Evolutionary conservation across 2,797 vertebrate genomes (phyloP).

Genomic region (Astyanax mexicanus): DNA sequence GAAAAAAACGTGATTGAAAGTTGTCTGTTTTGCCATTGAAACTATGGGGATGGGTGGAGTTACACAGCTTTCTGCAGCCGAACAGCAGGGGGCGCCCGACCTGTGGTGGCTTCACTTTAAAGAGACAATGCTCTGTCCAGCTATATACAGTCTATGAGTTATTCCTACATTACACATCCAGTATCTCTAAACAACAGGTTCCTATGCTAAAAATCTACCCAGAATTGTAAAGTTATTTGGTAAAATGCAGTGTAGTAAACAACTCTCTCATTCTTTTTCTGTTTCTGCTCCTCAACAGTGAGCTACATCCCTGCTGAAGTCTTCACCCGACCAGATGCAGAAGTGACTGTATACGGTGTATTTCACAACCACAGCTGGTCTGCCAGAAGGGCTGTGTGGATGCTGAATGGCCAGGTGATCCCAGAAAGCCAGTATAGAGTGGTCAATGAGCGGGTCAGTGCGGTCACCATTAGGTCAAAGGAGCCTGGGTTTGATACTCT

Average conservation of each 20-base stretch:
- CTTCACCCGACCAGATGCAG: constrained; percentile 81
- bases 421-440: constrained; percentile 79
- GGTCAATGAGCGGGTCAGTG: constrained; percentile 81
- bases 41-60: no score
- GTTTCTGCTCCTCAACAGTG: constrained; percentile 70
- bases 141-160: no score
- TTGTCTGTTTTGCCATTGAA: no score
- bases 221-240: neutral
- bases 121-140: no score
- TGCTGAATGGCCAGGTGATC: constrained; percentile 81
- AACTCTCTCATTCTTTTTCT: neutral
- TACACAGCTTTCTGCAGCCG: no score
- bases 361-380: constrained; percentile 79
- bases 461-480: constrained; percentile 81
- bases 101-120: no score
- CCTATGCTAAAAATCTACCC: neutral
- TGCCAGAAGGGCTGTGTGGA: constrained; percentile 83
- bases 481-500: constrained; percentile 82
- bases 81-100: no score
- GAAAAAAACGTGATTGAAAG: no score
- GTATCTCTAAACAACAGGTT: no score
- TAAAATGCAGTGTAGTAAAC: neutral
- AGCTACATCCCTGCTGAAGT: constrained; percentile 87
- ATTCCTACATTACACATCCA: no score
- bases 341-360: constrained; percentile 84